phyloP scores from a whole-genome alignment of 2,888 invertebrate species.

The Lomographa bimaculata region DNA sequence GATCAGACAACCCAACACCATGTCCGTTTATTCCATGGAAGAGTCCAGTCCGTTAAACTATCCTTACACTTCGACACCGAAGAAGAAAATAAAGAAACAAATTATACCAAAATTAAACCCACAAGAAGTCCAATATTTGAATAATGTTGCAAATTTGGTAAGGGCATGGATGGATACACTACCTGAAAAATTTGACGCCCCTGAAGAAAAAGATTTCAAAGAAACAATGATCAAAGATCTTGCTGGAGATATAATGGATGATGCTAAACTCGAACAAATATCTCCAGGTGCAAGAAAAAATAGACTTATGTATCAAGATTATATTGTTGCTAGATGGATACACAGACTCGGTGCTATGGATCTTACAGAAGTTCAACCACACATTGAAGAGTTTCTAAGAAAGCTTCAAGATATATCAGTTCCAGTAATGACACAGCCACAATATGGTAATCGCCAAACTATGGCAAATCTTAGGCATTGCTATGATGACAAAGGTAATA shows the following conservation, averaged over 20 bases:
- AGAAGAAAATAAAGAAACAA: constrained; percentile 31
- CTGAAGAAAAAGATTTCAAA: constrained; percentile 44
- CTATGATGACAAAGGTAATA: constrained; percentile 28
- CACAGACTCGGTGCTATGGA: constrained; percentile 45
- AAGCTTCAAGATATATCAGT: constrained; percentile 38
- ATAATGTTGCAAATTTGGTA: constrained; percentile 38
- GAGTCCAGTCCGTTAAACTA: constrained; percentile 13
- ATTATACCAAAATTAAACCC: constrained; percentile 37
- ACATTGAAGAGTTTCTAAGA: constrained; percentile 38
- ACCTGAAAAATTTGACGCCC: constrained; percentile 38
- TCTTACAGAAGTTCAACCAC: constrained; percentile 38
- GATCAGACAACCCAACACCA: constrained; percentile 17
- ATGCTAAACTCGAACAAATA: constrained; percentile 44
- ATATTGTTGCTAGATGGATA: constrained; percentile 50
- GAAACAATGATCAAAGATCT: constrained; percentile 48
- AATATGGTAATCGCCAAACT: constrained; percentile 47
- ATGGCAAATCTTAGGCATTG: constrained; percentile 39
- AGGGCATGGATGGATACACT: constrained; percentile 48
- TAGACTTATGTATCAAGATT: constrained; percentile 37
- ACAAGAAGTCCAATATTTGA: constrained; percentile 44
- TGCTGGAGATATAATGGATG: constrained; percentile 50
- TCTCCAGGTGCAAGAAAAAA: constrained; percentile 35
- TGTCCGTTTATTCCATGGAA: constrained; percentile 42
- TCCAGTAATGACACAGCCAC: constrained; percentile 43
- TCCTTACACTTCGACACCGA: constrained; percentile 47